phyloP scores from a whole-genome alignment of 2,113 vertebrate species.

The Scartelaos histophorus region DNA sequence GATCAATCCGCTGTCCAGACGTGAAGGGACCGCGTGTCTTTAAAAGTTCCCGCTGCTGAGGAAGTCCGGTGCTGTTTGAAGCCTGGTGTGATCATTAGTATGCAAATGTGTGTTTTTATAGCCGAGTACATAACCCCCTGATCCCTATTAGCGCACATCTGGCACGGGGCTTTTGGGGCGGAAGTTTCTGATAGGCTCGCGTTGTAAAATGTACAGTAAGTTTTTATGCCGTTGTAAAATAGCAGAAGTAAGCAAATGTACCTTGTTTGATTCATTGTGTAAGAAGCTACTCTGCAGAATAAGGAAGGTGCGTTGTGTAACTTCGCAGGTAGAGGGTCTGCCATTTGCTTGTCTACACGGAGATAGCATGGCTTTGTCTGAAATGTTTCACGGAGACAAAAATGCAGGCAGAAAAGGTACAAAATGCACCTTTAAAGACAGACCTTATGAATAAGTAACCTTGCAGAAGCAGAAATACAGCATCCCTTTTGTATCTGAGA shows the following conservation, averaged over 20 bases:
- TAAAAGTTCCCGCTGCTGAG: slow-evolving; percentile 23
- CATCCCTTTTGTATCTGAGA: background rate
- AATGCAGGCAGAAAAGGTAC: too few relatives aligned
- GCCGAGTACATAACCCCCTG: slow-evolving; percentile 7
- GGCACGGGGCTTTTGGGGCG: slow-evolving; percentile 12
- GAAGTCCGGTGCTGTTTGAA: slow-evolving; percentile 26
- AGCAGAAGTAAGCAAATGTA: background rate
- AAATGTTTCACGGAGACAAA: too few relatives aligned
- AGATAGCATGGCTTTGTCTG: too few relatives aligned
- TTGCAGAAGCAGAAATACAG: background rate
- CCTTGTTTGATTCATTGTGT: background rate
- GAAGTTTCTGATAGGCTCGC: background rate
- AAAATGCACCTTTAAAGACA: background rate
- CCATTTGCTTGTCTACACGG: too few relatives aligned
- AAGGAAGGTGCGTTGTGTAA: background rate
- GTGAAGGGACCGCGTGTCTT: slow-evolving; percentile 7
- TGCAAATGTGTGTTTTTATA: slow-evolving; percentile 25
- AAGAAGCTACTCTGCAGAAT: too few relatives aligned
- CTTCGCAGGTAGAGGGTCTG: too few relatives aligned
- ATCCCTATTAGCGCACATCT: slow-evolving; percentile 1
- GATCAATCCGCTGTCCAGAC: slow-evolving; percentile 32
- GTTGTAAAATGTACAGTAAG: background rate
- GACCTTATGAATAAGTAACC: background rate
- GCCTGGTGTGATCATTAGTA: slow-evolving; percentile 26
- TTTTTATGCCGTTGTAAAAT: background rate